These are phyloP conservation scores for Crematogaster levior DNA, from an alignment of 2,888 invertebrate genomes.

Conservation along the genomic window DNA sequence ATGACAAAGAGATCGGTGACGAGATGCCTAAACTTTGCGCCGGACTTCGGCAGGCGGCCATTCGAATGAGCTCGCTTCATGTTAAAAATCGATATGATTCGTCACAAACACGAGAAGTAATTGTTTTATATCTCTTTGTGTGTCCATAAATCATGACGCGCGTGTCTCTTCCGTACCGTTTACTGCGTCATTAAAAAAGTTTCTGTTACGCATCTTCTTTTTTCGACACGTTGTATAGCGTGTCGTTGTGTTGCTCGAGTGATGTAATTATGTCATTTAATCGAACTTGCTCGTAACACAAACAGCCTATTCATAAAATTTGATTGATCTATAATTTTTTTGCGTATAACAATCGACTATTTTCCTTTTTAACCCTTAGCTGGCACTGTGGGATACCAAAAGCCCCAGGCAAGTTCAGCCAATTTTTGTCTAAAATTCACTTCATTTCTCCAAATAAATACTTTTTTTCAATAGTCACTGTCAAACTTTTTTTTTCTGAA, in stretches of 20 bases:
- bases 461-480: too few species aligned
- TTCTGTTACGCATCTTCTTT: not conserved
- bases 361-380: too few species aligned
- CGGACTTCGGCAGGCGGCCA: not conserved
- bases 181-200: constrained; percentile 26
- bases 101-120: not conserved
- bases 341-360: not conserved
- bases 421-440: too few species aligned
- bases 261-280: constrained; percentile 2
- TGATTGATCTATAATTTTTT: not conserved
- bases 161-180: not conserved
- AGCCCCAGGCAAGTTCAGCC: too few species aligned
- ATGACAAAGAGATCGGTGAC: constrained; percentile 38
- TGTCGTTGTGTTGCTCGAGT: not conserved
- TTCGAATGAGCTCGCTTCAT: not conserved
- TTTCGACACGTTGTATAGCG: not conserved
- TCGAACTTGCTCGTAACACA: not conserved
- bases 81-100: not conserved
- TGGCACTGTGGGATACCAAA: too few species aligned
- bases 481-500: too few species aligned
- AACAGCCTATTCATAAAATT: not conserved
- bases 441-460: too few species aligned
- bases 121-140: constrained; percentile 28
- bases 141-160: constrained; percentile 22
- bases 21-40: constrained; percentile 15